Conservation (phyloP, 2,113 vertebrate genomes). For the Chaetops frenatus region DNA sequence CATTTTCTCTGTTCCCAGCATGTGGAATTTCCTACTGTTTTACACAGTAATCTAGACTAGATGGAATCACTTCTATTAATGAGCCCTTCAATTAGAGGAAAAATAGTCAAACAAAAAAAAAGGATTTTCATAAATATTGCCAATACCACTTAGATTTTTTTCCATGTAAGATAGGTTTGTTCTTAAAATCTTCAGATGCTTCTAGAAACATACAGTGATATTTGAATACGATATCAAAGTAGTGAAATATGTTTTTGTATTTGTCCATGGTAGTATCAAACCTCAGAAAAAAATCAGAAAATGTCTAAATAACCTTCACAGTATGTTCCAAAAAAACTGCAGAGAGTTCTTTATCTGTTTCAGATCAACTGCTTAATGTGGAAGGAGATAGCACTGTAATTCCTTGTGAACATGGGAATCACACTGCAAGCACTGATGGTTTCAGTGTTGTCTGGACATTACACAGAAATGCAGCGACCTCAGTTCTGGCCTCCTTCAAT, state of each 20-base stretch:
- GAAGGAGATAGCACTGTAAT: neutral
- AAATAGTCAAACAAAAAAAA: neutral
- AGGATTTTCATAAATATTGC: neutral
- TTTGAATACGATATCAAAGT: neutral
- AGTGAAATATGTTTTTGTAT: neutral
- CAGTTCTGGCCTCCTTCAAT: slow-evolving; percentile 22
- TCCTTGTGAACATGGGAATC: neutral
- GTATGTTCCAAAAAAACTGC: neutral
- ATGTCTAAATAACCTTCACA: neutral
- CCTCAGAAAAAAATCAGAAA: neutral
- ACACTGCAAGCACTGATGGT: neutral
- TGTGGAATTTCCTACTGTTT: neutral
- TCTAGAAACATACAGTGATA: neutral
- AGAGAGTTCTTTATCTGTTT: neutral
- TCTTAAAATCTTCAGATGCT: neutral
- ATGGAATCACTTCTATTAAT: neutral
- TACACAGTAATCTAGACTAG: neutral
- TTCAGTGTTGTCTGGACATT: slow-evolving; percentile 21
- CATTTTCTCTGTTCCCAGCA: neutral
- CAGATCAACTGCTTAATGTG: neutral
- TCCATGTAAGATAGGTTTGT: neutral
- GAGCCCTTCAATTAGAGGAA: neutral
- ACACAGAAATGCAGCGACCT: neutral
- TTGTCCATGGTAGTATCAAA: neutral
- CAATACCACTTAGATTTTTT: neutral